Conservation (phyloP, 2,797 vertebrate species). For the Heterohyrax brucei region DNA sequence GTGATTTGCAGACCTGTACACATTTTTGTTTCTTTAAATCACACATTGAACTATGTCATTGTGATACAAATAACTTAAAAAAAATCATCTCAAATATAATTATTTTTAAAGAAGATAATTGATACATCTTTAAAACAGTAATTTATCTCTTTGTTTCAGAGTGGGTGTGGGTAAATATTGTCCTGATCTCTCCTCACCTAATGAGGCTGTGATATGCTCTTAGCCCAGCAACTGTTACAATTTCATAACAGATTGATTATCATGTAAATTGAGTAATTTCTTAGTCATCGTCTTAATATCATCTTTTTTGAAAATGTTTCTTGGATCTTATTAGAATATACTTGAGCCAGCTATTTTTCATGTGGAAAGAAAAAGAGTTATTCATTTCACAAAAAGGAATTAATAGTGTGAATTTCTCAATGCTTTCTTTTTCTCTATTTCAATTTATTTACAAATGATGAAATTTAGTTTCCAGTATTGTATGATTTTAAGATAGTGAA, state of each 20-base stretch:
- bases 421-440: constrained; percentile 15
- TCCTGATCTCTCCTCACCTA: not conserved
- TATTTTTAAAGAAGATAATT: constrained; percentile 31
- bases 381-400: not conserved
- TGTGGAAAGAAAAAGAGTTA: not conserved
- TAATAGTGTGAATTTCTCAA: not conserved
- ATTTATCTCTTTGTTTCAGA: constrained; percentile 7
- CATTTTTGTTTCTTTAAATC: constrained; percentile 32
- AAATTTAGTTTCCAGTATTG: not conserved
- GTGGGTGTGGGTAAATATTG: constrained; percentile 50
- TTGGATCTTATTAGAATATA: constrained; percentile 53
- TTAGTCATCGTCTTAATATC: constrained; percentile 64
- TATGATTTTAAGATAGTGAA: not conserved
- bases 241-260: constrained; percentile 53
- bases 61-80: constrained; percentile 46
- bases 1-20: not conserved
- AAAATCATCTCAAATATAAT: constrained; percentile 15
- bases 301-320: not conserved
- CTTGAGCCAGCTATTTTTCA: not conserved
- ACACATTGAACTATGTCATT: not conserved
- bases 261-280: not conserved
- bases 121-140: constrained; percentile 2
- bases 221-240: constrained; percentile 32
- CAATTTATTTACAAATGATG: constrained; percentile 23
- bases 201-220: constrained; percentile 24